Evolutionary conservation across 2,797 vertebrate species (phyloP).

Genomic region (Oreortyx pictus): DNA sequence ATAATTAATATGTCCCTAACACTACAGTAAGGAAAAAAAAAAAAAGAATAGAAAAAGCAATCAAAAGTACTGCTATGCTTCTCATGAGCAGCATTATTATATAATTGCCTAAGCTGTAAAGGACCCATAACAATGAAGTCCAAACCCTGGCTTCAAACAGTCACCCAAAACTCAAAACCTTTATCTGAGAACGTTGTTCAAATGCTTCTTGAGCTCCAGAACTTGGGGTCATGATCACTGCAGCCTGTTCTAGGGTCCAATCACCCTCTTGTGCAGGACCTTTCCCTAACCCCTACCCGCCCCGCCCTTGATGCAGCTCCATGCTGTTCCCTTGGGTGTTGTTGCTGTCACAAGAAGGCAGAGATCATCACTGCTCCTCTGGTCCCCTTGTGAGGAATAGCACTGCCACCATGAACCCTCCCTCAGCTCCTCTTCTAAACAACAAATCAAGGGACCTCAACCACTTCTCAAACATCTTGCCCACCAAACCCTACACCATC

Average conservation of each 20-base stretch:
- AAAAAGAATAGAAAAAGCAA: background rate
- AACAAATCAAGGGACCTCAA: background rate
- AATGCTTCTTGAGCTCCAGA: background rate
- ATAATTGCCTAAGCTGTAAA: background rate
- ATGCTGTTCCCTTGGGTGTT: too few relatives aligned
- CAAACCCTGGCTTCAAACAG: background rate
- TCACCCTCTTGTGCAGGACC: background rate
- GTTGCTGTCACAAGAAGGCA: too few relatives aligned
- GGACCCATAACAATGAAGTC: background rate
- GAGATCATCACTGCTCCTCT: background rate
- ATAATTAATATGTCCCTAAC: background rate
- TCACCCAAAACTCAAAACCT: background rate
- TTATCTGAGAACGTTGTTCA: background rate
- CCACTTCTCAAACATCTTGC: background rate
- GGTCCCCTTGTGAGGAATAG: background rate
- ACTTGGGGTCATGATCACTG: background rate
- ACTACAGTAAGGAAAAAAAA: background rate
- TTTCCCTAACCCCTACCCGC: background rate
- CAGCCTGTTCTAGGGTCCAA: background rate
- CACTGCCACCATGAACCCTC: background rate
- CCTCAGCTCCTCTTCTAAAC: background rate
- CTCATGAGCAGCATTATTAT: background rate
- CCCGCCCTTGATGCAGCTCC: background rate
- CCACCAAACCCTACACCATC: background rate
- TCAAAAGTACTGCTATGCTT: background rate